phyloP scores from a whole-genome alignment of 35 echinoderm and acorn worm species.

The Hemicentrotus pulcherrimus region DNA sequence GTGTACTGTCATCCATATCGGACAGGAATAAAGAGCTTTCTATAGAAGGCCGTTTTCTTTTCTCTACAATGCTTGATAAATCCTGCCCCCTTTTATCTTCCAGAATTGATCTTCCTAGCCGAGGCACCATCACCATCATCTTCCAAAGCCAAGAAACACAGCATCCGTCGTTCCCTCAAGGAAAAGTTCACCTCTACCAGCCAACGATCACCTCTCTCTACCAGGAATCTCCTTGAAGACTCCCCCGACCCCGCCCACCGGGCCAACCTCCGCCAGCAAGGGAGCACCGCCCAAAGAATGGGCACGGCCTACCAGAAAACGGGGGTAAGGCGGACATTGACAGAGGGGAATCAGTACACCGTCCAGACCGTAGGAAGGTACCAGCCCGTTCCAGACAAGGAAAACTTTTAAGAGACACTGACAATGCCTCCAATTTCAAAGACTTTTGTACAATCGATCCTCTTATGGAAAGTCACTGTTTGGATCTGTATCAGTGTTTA shows the following conservation, averaged over 20 bases:
- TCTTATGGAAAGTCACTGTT: no score
- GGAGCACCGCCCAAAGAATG: neutral
- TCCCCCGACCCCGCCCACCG: neutral
- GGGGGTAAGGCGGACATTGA: constrained; percentile 5
- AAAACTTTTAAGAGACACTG: constrained; percentile 45
- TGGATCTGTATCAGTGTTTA: neutral
- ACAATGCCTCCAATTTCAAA: neutral
- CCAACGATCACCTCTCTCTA: constrained; percentile 62
- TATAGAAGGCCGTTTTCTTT: no score
- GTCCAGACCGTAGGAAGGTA: constrained; percentile 61
- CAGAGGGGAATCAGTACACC: neutral
- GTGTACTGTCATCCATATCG: no score
- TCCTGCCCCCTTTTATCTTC: constrained; percentile 9
- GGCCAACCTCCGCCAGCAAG: neutral
- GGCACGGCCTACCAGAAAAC: constrained; percentile 37
- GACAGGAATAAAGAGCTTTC: no score
- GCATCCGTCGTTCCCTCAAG: constrained; percentile 50
- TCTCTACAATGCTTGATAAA: neutral
- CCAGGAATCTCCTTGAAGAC: constrained; percentile 63
- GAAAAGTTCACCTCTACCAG: constrained; percentile 46
- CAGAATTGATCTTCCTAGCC: constrained; percentile 41
- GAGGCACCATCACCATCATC: neutral
- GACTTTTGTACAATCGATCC: no score
- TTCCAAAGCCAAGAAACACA: constrained; percentile 35
- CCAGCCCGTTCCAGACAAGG: constrained; percentile 67